Evolutionary conservation across 2,888 invertebrate genomes (phyloP), one percentile per base, ranked within the genome.

Genomic region (Nyleta sp.): DNA sequence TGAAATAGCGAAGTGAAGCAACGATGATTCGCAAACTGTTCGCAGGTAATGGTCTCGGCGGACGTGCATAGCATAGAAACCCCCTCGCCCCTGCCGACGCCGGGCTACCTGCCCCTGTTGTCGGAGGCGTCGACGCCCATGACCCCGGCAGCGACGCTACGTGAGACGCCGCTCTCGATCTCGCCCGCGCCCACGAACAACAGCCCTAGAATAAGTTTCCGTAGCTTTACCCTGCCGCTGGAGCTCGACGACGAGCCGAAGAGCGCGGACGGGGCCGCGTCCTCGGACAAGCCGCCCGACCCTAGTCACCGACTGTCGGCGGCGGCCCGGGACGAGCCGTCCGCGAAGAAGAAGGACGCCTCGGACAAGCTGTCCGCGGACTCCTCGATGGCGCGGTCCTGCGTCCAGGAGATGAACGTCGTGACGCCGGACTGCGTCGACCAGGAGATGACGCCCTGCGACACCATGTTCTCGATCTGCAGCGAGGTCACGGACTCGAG

Each of bases 41-140:
- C 67, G 11, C 81, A 91, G 90, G 88, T 91, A n/a, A 89, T 91
- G 87, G 89, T 91, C 11, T 89, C 90, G 8, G 91, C 91, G 6
- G 91, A 91, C 72, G 86, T 91, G 17, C 91, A 91, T 81, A 88
- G 87, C 35, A 87, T 89, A 85, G 90, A 90, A 31, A 89, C 87
- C 1, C 91, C 91, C 0, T 91, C 91, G 20, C 89, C 91, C 1
- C 67, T 91, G 68, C 87, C 87, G 40, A 91, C 91, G 0, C 90
- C 91, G 1, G 90, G 90, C 2, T 90, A 90, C 48, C 80, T 91
- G 57, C 89, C 90, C 1, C 77, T 90, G 18, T 74, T 90, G 24
- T 89, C 90, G 10, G 90, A 91, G 80, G 88, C 88, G 6, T 89
- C 90, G 7, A 90, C 90, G 2, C 90, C 90, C 1, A 65, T 90